phyloP scores from a whole-genome alignment of 2,888 invertebrate genomes.

The Xanthorhoe spadicearia region DNA sequence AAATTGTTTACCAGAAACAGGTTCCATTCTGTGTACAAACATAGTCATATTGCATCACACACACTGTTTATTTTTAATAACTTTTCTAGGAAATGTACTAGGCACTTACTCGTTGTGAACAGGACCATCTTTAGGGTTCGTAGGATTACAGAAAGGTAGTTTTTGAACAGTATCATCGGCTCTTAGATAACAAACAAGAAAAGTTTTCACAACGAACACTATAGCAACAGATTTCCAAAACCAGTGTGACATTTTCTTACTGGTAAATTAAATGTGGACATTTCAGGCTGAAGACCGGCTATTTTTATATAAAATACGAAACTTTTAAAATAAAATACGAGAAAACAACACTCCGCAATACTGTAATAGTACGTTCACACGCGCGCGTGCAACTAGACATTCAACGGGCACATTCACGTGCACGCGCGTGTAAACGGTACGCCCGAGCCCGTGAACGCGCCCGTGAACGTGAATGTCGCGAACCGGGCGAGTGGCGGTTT shows the following conservation, averaged over 20 bases:
- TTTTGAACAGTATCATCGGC: conserved; percentile 74
- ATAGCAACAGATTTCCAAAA: conserved; percentile 75
- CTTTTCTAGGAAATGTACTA: not conserved
- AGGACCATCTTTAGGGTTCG: conserved; percentile 60
- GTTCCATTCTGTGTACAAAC: conserved; percentile 25
- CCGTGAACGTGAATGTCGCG: too few relatives aligned
- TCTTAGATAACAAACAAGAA: conserved; percentile 67
- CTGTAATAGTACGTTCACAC: too few relatives aligned
- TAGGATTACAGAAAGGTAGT: conserved; percentile 79
- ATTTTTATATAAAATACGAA: conserved; percentile 65
- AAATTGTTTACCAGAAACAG: conserved; percentile 22
- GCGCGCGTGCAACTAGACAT: too few relatives aligned
- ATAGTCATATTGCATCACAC: conserved; percentile 16
- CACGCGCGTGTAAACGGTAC: too few relatives aligned
- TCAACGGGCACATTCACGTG: too few relatives aligned
- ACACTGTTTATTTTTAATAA: not conserved
- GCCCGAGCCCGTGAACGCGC: too few relatives aligned
- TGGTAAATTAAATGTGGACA: conserved; percentile 72
- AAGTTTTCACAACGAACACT: conserved; percentile 64
- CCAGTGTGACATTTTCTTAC: conserved; percentile 79
- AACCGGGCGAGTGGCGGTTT: too few relatives aligned
- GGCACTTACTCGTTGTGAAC: conserved; percentile 70
- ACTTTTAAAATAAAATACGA: conserved; percentile 49
- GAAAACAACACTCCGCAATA: conserved; percentile 32
- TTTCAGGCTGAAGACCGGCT: conserved; percentile 62